phyloP scores from a whole-genome alignment of 2,113 vertebrate genomes.

The Pavo muticus region DNA sequence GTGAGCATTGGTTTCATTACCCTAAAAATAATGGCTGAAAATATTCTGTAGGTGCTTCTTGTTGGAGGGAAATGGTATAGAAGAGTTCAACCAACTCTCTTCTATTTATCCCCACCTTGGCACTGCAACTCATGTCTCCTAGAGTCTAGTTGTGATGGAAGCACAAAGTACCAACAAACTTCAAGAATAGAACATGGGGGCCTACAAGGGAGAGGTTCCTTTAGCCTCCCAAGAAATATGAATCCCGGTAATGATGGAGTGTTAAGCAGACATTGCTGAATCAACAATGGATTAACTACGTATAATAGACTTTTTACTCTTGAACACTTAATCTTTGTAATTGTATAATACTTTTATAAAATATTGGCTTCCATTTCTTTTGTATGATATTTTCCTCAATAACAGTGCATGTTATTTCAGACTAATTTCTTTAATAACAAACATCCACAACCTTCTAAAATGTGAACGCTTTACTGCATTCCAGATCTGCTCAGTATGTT shows the following conservation, averaged over 20 bases:
- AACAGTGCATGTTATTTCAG: background rate
- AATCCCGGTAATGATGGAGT: background rate
- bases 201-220: background rate
- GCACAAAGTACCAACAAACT: background rate
- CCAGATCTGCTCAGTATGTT: rapidly evolving
- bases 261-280: background rate
- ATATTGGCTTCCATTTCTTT: background rate
- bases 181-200: background rate
- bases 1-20: background rate
- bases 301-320: background rate
- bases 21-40: background rate
- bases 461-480: background rate
- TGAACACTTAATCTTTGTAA: background rate
- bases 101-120: background rate
- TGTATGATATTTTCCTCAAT: background rate
- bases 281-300: background rate
- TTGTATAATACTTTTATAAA: background rate
- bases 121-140: background rate
- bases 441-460: background rate
- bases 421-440: background rate
- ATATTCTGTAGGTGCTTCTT: background rate
- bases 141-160: background rate
- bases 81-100: background rate
- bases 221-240: background rate
- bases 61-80: background rate